Percentiles rank a stretch among this genome's conserved stretches.
Evolutionary conservation across 23 tunicate species (phyloP).

Genomic region (Styela plicata): DNA sequence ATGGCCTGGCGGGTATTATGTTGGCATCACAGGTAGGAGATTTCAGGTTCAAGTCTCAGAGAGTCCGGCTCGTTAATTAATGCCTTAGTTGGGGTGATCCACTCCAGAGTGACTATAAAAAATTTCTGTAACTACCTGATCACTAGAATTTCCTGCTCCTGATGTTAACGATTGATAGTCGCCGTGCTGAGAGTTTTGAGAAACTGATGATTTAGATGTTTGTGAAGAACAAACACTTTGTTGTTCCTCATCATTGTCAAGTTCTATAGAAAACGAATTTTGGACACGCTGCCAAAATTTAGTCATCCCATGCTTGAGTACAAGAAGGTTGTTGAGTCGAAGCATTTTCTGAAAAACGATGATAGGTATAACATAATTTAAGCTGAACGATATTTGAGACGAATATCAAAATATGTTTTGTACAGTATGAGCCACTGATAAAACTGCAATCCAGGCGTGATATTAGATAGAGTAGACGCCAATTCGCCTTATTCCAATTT

Average conservation of each 20-base stretch:
- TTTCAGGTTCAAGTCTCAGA: too few relatives aligned
- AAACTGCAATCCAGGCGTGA: too few relatives aligned
- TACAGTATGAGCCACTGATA: too few relatives aligned
- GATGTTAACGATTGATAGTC: not conserved
- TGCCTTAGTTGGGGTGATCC: too few relatives aligned
- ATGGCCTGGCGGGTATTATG: too few relatives aligned
- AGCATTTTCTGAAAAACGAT: not conserved
- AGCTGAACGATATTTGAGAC: not conserved
- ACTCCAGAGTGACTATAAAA: too few relatives aligned
- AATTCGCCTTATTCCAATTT: too few relatives aligned
- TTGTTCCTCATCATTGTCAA: not conserved
- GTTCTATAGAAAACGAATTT: not conserved
- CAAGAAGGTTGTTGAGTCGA: not conserved
- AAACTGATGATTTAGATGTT: not conserved
- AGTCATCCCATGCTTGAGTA: not conserved
- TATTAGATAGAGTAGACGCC: too few relatives aligned
- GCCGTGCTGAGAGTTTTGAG: not conserved
- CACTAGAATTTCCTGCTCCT: not conserved
- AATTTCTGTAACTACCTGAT: not conserved
- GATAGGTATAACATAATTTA: not conserved
- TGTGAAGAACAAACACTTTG: not conserved
- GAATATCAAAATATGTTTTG: too few relatives aligned
- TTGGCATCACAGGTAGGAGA: too few relatives aligned
- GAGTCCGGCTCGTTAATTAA: too few relatives aligned
- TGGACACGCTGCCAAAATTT: not conserved